Conservation (phyloP, 2,797 vertebrate genomes). For the Petrocephalus schoutedeni region DNA sequence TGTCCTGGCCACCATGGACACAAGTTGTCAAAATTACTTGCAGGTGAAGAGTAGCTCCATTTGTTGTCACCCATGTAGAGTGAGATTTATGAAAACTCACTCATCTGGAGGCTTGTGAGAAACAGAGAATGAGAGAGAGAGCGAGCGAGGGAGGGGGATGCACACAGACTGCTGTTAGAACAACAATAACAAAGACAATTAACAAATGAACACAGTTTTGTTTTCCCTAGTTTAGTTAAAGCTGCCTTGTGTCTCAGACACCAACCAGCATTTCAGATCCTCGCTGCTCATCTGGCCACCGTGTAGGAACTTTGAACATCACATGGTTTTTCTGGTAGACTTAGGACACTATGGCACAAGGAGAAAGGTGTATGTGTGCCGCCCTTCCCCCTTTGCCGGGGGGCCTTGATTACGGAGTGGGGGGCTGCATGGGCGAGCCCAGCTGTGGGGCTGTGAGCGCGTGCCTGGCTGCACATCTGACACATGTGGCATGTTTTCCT, state of each 20-base stretch:
- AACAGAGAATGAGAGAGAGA: background rate
- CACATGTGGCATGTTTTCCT: background rate
- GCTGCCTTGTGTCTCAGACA: background rate
- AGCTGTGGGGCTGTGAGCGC: background rate
- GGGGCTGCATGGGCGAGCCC: background rate
- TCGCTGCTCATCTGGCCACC: background rate
- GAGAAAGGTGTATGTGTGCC: background rate
- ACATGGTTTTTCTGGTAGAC: background rate
- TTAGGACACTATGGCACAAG: background rate
- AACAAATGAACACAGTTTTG: background rate
- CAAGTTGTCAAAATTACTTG: background rate
- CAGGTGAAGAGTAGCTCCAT: background rate
- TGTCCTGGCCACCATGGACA: background rate
- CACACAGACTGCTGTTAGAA: background rate
- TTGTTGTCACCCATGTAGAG: background rate
- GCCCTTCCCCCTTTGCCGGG: background rate
- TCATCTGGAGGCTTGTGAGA: background rate
- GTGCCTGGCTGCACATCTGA: background rate
- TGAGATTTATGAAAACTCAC: background rate
- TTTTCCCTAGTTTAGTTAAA: background rate
- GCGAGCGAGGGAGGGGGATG: background rate
- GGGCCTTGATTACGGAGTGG: background rate
- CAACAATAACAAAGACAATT: slow-evolving; percentile 5
- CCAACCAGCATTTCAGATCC: background rate
- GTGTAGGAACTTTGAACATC: background rate